Base-by-base conservation (phyloP, 2,888 invertebrate genomes). In the Thalpophila matura region DNA sequence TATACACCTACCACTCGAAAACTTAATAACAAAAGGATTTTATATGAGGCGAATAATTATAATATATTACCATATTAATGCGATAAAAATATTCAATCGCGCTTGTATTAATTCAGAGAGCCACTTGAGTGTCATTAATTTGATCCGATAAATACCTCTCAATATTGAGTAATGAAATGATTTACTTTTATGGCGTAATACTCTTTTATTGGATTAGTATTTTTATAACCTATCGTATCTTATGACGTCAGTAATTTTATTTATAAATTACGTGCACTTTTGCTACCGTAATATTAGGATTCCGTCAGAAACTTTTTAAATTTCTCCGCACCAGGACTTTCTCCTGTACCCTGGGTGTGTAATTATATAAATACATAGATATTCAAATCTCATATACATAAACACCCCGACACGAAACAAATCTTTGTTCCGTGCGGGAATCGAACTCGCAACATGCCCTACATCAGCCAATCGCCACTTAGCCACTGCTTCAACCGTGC, bases 61-160 rank as follows among this genome's bases (percentile, higher is more conserved):
- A 64, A 62, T 68, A 51, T 60, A 75, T 77, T 63, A 69, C 37
- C 70, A 71, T 78, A 81, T 77, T 77, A 69, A 75, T 75, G 27
- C 40, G 73, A 79, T 82, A 81, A 79, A 73, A 59, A 69, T 74
- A 82, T 80, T 84, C 77, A 80, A 77, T 80, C 74, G 58, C 49
- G 55, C 55, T 50, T 78, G 81, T 62, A 84, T 79, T 80, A 78
- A 78, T 57, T 74, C 55, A 18, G 54, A 62, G 58, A 42, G 43
- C 43, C 74, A 76, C 81, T 83, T 58, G 63, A 82, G 56, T 53
- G 43, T 54, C 74, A 80, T 77, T 73, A 67, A 69, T 66, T n/a
- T 77, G 56, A 69, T 59, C 61, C 54, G 64, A 81, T 73, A 69
- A 69, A 64, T 68, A 56, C 61, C 55, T 56, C 43, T 47, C 46